phyloP scores from a whole-genome alignment of 2,797 vertebrate genomes.

The Hemibagrus guttatus region DNA sequence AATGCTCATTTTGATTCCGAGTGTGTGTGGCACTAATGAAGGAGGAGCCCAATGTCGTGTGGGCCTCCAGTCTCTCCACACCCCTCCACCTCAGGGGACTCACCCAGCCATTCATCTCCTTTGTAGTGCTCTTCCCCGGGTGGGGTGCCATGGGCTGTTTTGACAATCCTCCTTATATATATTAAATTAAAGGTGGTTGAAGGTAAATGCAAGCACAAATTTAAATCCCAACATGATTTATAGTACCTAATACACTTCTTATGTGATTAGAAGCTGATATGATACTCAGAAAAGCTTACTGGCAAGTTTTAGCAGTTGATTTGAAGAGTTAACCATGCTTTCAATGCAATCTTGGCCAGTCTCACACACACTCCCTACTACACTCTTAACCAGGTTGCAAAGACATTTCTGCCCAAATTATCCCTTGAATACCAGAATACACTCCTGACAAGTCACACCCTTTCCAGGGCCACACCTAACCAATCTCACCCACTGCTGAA shows the following conservation, averaged over 20 bases:
- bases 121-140: slow-evolving; percentile 36
- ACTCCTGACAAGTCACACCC: not conserved
- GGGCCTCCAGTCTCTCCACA: slow-evolving; percentile 71
- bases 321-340: too few relatives aligned
- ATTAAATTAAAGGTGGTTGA: not conserved
- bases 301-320: not conserved
- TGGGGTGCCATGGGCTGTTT: slow-evolving; percentile 6
- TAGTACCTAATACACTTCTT: not conserved
- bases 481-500: not conserved
- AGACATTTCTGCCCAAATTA: not conserved
- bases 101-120: slow-evolving; percentile 40
- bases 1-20: slow-evolving; percentile 83
- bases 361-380: not conserved
- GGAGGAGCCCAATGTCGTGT: slow-evolving; percentile 76
- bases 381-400: not conserved
- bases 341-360: not conserved
- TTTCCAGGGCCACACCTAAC: not conserved
- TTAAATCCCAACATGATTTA: not conserved
- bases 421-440: not conserved
- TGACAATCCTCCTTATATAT: not conserved
- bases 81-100: slow-evolving; percentile 55
- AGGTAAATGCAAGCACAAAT: not conserved
- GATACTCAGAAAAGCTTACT: not conserved
- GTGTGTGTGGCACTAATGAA: slow-evolving; percentile 87
- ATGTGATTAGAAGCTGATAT: not conserved